These are phyloP conservation scores for Syngnathus floridae DNA, from an alignment of 2,113 vertebrate species.

Conservation along the genomic window DNA sequence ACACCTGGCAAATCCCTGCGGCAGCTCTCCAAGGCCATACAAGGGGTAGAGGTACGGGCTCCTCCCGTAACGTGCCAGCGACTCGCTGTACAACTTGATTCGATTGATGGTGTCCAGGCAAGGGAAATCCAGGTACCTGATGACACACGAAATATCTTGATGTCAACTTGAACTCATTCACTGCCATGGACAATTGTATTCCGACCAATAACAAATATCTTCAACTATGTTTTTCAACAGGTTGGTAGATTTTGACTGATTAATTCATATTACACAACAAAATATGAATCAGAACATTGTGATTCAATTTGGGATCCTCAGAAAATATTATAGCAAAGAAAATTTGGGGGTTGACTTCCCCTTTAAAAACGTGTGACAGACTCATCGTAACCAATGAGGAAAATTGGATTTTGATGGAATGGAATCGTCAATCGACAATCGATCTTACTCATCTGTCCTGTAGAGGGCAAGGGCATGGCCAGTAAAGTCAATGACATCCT, in stretches of 20 bases:
- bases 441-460: conserved; percentile 84
- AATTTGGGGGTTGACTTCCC: too few species aligned
- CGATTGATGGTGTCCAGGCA: conserved; percentile 86
- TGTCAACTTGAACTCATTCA: not conserved
- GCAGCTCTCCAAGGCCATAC: conserved; percentile 85
- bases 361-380: too few species aligned
- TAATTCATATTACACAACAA: not conserved
- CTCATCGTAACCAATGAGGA: too few species aligned
- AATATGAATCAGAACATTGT: too few species aligned
- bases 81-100: conserved; percentile 89
- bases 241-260: not conserved
- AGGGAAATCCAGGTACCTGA: conserved; percentile 82
- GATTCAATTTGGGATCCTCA: too few species aligned
- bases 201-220: not conserved
- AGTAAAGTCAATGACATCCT: conserved; percentile 89
- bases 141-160: not conserved
- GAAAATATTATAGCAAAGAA: too few species aligned
- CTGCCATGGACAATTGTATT: not conserved
- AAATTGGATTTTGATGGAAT: not conserved
- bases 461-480: conserved; percentile 88
- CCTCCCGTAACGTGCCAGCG: conserved; percentile 88
- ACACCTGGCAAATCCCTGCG: conserved; percentile 87
- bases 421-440: not conserved
- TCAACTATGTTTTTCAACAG: not conserved
- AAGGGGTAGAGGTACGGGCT: conserved; percentile 89